Evolutionary conservation across 2,888 invertebrate genomes (phyloP).

Genomic region (Synanthedon myopaeformis): DNA sequence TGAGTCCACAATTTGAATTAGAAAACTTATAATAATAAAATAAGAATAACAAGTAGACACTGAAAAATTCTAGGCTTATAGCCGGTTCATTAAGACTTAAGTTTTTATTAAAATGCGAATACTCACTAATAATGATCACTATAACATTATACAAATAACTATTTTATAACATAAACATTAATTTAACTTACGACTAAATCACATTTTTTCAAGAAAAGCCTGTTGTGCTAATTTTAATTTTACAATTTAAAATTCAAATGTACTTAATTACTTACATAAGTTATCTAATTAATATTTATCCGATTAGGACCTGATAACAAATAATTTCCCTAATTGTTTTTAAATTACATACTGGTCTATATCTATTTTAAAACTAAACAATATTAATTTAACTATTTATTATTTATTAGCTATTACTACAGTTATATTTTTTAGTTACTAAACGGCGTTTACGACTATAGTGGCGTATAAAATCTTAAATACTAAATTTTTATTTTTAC

Average conservation of each 20-base stretch:
- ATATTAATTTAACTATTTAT: background rate
- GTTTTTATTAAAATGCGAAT: too few species aligned
- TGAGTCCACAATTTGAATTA: too few species aligned
- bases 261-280: too few species aligned
- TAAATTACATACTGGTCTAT: background rate
- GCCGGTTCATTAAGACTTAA: too few species aligned
- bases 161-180: background rate
- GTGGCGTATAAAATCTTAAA: conserved; percentile 5
- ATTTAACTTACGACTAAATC: conserved; percentile 9
- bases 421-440: background rate
- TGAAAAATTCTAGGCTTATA: too few species aligned
- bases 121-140: too few species aligned
- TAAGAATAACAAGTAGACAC: too few species aligned
- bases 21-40: too few species aligned
- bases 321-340: too few species aligned
- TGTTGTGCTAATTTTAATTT: background rate
- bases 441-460: background rate
- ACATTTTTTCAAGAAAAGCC: conserved; percentile 16
- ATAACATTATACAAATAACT: too few species aligned
- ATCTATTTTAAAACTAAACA: background rate
- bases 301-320: background rate
- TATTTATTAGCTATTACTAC: background rate
- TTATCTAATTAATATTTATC: background rate
- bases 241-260: background rate
- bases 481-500: background rate